A percentile compares a stretch with the other conserved stretches of the same genome.
phyloP scores from a whole-genome alignment of 2,888 invertebrate genomes.

The Perizoma flavofasciatum region DNA sequence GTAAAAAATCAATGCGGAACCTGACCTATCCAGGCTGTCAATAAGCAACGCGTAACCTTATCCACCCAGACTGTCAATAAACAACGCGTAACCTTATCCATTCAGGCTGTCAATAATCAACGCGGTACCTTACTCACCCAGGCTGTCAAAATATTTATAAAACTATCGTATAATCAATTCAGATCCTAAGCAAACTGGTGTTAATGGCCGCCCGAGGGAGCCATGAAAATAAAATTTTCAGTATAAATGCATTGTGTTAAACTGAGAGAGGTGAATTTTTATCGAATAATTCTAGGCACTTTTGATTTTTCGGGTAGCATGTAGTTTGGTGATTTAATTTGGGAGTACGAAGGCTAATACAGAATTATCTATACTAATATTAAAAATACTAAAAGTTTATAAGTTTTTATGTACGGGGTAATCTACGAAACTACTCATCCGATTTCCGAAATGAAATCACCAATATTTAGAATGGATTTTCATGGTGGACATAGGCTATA shows the following conservation, averaged over 20 bases:
- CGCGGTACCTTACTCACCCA: not conserved
- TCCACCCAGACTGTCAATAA: too few species aligned
- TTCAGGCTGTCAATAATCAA: too few species aligned
- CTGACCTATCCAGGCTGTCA: too few species aligned
- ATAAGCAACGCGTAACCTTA: too few species aligned
- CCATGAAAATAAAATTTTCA: slow-evolving; percentile 34
- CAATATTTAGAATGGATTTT: too few species aligned
- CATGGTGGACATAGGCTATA: too few species aligned
- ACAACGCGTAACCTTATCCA: too few species aligned
- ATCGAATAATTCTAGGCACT: slow-evolving; percentile 12
- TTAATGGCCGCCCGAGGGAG: slow-evolving; percentile 30
- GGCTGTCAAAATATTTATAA: slow-evolving; percentile 18
- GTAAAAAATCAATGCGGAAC: too few species aligned
- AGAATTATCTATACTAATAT: not conserved
- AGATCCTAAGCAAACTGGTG: slow-evolving; percentile 39
- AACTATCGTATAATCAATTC: slow-evolving; percentile 36
- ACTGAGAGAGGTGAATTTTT: slow-evolving; percentile 30
- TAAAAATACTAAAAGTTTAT: too few species aligned
- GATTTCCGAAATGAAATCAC: too few species aligned
- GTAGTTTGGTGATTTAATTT: not conserved
- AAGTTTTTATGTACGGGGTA: too few species aligned
- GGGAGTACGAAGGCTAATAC: not conserved
- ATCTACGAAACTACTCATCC: too few species aligned
- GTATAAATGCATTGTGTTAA: slow-evolving; percentile 38
- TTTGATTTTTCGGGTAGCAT: slow-evolving; percentile 10